These are phyloP conservation scores for Apogon talboti DNA, from an alignment of 2,797 vertebrate species.

Conservation along the genomic window DNA sequence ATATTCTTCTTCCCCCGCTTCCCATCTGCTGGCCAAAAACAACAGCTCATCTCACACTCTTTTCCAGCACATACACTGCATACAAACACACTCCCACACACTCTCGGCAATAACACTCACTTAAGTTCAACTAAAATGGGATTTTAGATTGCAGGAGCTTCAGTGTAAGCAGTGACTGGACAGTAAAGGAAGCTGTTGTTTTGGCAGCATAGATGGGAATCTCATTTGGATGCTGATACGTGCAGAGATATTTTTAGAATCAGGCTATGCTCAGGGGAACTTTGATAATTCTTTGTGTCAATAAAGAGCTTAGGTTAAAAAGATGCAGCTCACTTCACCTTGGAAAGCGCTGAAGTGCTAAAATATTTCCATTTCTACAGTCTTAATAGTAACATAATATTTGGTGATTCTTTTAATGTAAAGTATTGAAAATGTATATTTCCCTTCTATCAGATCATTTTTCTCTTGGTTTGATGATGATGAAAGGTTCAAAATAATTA, in stretches of 20 bases:
- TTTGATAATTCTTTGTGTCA: slow-evolving; percentile 4
- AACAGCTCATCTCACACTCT: slow-evolving; percentile 12
- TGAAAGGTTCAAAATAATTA: no score
- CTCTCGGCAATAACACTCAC: neutral
- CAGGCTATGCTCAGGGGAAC: neutral
- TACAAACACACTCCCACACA: slow-evolving; percentile 9
- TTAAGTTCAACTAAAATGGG: slow-evolving; percentile 3
- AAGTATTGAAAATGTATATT: no score
- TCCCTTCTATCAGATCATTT: no score
- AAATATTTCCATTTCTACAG: no score
- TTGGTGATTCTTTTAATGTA: no score
- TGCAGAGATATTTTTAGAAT: neutral
- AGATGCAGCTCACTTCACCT: slow-evolving; percentile 7
- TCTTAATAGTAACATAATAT: no score
- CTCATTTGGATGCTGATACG: neutral
- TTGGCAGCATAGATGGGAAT: neutral
- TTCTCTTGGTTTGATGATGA: no score
- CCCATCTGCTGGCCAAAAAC: slow-evolving; percentile 51
- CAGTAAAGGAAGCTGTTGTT: neutral
- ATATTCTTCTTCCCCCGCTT: slow-evolving; percentile 42
- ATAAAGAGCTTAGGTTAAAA: slow-evolving; percentile 13
- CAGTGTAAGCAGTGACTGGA: neutral
- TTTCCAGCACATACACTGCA: slow-evolving; percentile 4
- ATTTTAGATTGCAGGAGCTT: neutral
- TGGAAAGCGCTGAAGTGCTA: no score